phyloP scores from a whole-genome alignment of 2,888 invertebrate genomes.

The Lobophora halterata region DNA sequence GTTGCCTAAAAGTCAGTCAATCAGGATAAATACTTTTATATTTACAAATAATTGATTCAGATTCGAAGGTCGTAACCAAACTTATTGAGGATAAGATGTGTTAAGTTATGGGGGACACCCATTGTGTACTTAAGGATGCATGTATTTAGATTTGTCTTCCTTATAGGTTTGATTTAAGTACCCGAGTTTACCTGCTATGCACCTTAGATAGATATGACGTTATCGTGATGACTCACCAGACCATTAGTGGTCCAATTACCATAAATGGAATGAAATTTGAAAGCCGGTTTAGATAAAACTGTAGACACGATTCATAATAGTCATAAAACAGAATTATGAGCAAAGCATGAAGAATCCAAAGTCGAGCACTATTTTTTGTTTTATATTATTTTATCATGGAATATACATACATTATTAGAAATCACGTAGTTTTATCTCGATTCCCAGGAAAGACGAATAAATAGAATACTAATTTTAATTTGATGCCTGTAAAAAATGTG shows the following conservation, averaged over 20 bases:
- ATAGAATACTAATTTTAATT: constrained; percentile 29
- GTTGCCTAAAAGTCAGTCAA: too few relatives aligned
- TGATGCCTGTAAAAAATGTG: constrained; percentile 31
- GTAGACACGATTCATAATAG: not conserved
- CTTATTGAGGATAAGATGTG: too few relatives aligned
- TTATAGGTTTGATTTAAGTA: constrained; percentile 1
- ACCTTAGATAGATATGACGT: constrained; percentile 28
- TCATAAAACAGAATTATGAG: not conserved
- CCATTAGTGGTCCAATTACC: constrained; percentile 26
- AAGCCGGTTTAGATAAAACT: constrained; percentile 14
- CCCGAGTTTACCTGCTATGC: constrained; percentile 1
- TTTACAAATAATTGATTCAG: too few relatives aligned
- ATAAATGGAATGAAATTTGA: constrained; percentile 35
- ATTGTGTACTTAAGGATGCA: too few relatives aligned
- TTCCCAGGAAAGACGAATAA: constrained; percentile 27
- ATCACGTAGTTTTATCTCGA: constrained; percentile 6
- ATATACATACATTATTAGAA: not conserved
- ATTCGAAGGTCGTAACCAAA: too few relatives aligned
- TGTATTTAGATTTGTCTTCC: constrained; percentile 5
- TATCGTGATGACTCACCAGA: constrained; percentile 30
- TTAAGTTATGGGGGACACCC: too few relatives aligned
- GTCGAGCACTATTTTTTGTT: too few relatives aligned
- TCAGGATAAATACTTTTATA: too few relatives aligned
- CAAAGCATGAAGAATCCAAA: too few relatives aligned
- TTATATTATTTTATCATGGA: too few relatives aligned